Percentiles rank a stretch among this genome's conserved stretches.
phyloP scores from a whole-genome alignment of 2,888 invertebrate genomes.

The Drosophila paucipuncta region DNA sequence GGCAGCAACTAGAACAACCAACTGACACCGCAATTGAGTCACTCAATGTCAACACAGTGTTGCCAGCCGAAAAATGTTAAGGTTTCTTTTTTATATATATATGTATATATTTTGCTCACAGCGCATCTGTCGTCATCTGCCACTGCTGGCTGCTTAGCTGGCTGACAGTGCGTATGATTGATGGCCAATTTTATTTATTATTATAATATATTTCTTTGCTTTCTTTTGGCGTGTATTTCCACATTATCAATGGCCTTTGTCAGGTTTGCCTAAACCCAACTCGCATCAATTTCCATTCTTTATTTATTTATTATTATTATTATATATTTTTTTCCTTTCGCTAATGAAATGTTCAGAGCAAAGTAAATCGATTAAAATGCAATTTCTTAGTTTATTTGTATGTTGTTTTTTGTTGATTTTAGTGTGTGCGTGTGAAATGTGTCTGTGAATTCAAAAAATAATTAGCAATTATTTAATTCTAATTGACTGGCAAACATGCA shows the following conservation, averaged over 20 bases:
- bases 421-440: slow-evolving; percentile 20
- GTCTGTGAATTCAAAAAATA: slow-evolving; percentile 9
- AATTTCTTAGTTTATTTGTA: slow-evolving; percentile 2
- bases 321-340: neutral
- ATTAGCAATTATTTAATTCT: slow-evolving; percentile 17
- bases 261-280: slow-evolving; percentile 13
- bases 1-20: slow-evolving; percentile 46
- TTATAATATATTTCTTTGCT: neutral
- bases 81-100: neutral
- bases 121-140: slow-evolving; percentile 53
- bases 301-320: neutral
- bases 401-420: slow-evolving; percentile 11
- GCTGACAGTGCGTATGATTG: slow-evolving; percentile 70
- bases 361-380: slow-evolving; percentile 2
- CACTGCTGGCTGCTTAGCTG: slow-evolving; percentile 21
- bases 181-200: slow-evolving; percentile 44
- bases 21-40: slow-evolving; percentile 68
- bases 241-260: slow-evolving; percentile 28
- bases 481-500: slow-evolving; percentile 58
- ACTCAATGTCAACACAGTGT: slow-evolving; percentile 67
- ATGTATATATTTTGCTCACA: slow-evolving; percentile 1
- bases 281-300: slow-evolving; percentile 19
- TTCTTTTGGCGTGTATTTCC: neutral
- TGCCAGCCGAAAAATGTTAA: slow-evolving; percentile 39
- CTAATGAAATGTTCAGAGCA: slow-evolving; percentile 25